Conservation (phyloP, 1,140 invertebrate species). For the Stegodyphus mimosarum region DNA sequence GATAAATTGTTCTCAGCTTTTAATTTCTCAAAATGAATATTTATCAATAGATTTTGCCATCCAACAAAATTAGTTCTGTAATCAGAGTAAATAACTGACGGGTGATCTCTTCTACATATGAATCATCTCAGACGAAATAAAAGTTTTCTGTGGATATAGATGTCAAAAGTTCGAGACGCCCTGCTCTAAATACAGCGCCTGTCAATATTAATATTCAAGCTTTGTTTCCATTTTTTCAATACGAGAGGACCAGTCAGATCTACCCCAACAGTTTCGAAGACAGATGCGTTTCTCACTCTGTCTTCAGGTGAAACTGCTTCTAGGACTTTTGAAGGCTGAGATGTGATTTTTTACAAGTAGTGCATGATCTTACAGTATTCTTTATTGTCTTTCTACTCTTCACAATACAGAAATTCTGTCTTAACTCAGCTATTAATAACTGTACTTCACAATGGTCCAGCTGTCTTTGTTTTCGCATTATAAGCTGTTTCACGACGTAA, state of each 20-base stretch:
- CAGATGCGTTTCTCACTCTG: neutral
- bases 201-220: neutral
- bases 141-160: neutral
- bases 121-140: neutral
- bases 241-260: neutral
- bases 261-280: neutral
- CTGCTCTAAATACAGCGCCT: neutral
- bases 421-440: neutral
- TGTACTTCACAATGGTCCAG: neutral
- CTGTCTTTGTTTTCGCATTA: neutral
- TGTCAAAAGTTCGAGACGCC: neutral
- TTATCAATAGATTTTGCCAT: too few species aligned
- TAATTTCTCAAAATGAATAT: too few species aligned
- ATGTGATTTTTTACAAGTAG: neutral
- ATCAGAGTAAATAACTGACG: neutral
- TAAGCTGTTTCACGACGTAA: neutral
- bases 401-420: conserved; percentile 1
- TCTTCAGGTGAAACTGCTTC: neutral
- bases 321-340: neutral
- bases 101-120: neutral
- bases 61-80: neutral
- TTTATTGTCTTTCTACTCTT: neutral
- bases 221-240: neutral
- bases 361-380: neutral
- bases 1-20: too few species aligned